These are phyloP conservation scores for Gymnobelideus leadbeateri DNA, from an alignment of 2,113 vertebrate genomes.

Conservation along the genomic window DNA sequence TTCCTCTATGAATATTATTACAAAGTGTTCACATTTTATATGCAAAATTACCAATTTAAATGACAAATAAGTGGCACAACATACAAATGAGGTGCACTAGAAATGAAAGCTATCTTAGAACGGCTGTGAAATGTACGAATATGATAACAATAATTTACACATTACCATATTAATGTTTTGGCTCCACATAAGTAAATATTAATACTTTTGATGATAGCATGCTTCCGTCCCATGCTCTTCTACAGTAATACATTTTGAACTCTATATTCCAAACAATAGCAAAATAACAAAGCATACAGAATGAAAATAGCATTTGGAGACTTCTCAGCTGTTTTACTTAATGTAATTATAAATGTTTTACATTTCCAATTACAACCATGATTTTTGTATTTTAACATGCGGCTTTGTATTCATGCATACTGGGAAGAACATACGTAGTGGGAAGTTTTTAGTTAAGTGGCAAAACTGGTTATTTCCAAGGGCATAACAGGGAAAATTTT, in stretches of 20 bases:
- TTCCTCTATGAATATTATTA: constrained; percentile 6
- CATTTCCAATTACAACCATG: constrained; percentile 57
- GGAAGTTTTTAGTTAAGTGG: background rate
- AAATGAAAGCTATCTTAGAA: constrained; percentile 18
- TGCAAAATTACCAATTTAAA: constrained; percentile 12
- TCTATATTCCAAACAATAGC: background rate
- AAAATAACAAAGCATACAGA: background rate
- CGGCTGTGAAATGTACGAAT: constrained; percentile 20
- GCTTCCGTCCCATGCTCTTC: background rate
- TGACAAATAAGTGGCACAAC: background rate
- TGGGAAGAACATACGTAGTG: constrained; percentile 50
- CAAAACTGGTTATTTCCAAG: background rate
- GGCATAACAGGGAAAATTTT: background rate
- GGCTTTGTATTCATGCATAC: constrained; percentile 56
- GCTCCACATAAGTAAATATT: background rate
- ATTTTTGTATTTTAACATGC: constrained; percentile 50
- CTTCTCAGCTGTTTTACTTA: constrained; percentile 6
- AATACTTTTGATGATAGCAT: background rate
- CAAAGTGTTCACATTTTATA: background rate
- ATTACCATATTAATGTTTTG: constrained; percentile 11
- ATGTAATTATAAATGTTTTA: background rate
- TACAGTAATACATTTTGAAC: background rate
- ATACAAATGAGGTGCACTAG: background rate
- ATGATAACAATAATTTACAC: constrained; percentile 26
- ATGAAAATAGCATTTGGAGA: background rate